phyloP scores from a whole-genome alignment of 2,888 invertebrate species.

The Seira sanloemensis region DNA sequence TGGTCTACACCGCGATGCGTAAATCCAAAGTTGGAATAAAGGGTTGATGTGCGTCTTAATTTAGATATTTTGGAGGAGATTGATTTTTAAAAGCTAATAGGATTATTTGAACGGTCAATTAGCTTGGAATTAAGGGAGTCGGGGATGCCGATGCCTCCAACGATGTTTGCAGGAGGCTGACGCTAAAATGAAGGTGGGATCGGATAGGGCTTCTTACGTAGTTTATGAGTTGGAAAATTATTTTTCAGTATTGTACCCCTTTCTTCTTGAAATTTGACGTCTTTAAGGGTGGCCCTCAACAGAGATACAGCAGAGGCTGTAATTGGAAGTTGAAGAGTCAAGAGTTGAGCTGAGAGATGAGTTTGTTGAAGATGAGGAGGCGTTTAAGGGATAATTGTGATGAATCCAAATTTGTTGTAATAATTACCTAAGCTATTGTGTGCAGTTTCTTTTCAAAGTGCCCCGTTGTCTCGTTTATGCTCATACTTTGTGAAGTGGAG shows the following conservation, averaged over 20 bases:
- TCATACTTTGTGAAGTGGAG: too few relatives aligned
- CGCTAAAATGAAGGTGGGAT: too few relatives aligned
- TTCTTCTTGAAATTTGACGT: not conserved
- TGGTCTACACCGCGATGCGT: not conserved
- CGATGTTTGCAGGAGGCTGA: too few relatives aligned
- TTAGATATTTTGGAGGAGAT: not conserved
- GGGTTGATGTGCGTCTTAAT: not conserved
- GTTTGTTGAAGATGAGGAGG: too few relatives aligned
- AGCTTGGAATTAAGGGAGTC: not conserved
- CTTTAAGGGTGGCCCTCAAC: not conserved
- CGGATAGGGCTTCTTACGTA: too few relatives aligned
- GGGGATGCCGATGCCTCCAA: not conserved
- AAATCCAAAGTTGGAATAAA: not conserved
- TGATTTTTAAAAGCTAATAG: not conserved
- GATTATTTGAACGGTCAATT: slow-evolving; percentile 14
- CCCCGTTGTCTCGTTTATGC: too few relatives aligned
- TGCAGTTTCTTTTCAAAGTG: too few relatives aligned
- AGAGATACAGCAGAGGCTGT: not conserved
- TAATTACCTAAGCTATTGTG: too few relatives aligned
- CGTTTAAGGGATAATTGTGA: too few relatives aligned
- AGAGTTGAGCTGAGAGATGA: too few relatives aligned
- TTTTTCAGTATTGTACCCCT: not conserved
- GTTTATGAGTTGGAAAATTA: too few relatives aligned
- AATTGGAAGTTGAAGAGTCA: not conserved
- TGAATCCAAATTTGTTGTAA: too few relatives aligned